Conservation (phyloP, 2,113 vertebrate genomes). For the Gavialis gangeticus region DNA sequence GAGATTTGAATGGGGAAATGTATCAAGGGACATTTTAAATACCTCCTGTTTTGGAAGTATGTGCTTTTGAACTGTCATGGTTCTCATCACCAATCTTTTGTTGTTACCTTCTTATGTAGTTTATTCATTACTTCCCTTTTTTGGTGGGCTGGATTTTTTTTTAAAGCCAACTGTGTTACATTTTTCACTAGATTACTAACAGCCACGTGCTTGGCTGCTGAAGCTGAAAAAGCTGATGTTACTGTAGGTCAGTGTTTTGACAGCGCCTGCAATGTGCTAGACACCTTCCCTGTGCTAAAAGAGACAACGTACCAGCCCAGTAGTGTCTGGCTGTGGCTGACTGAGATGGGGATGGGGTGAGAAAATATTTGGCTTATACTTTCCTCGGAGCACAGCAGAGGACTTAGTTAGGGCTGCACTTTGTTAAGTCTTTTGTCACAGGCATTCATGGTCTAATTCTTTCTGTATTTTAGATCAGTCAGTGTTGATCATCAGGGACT, state of each 20-base stretch:
- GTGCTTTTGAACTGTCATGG: conserved; percentile 23
- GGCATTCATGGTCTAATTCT: not conserved
- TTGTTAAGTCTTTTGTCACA: no score
- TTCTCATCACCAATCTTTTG: conserved; percentile 37
- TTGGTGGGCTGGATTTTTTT: conserved; percentile 72
- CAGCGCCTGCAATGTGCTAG: not conserved
- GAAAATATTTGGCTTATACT: not conserved
- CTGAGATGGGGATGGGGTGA: not conserved
- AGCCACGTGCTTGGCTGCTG: conserved; percentile 74
- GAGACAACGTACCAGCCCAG: not conserved
- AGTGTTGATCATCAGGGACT: not conserved
- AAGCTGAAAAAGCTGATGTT: conserved; percentile 73
- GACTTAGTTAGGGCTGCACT: not conserved
- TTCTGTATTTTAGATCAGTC: not conserved
- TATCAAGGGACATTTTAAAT: conserved; percentile 16
- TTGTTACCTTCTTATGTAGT: conserved; percentile 49
- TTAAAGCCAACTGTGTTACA: conserved; percentile 71
- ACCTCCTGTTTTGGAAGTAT: not conserved
- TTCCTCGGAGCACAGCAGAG: not conserved
- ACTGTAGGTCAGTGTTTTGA: conserved; percentile 62
- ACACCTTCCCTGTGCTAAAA: not conserved
- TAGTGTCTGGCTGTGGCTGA: not conserved
- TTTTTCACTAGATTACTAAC: conserved; percentile 78
- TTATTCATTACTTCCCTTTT: conserved; percentile 74
- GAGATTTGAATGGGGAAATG: not conserved